These are phyloP conservation scores for Remorina albescens DNA, from an alignment of 2,797 vertebrate genomes.

Conservation along the genomic window DNA sequence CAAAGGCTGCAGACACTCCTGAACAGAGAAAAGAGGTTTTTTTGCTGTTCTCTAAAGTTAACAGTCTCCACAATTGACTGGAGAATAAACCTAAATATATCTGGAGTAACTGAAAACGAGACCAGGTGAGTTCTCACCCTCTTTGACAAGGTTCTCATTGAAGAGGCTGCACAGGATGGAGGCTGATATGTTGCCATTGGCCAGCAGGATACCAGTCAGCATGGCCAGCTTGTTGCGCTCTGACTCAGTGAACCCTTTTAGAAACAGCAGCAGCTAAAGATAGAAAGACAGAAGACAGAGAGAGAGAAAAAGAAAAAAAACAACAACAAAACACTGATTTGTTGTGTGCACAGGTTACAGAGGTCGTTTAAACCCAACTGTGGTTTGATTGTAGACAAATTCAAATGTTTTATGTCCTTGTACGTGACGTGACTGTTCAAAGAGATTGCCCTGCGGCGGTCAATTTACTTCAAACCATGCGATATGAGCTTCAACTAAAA, in stretches of 20 bases:
- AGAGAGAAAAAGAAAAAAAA: constrained; percentile 32
- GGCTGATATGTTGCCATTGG: constrained; percentile 94
- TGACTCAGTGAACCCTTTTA: constrained; percentile 97
- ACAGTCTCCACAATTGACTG: not conserved
- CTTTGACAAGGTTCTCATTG: constrained; percentile 98
- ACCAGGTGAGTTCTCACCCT: constrained; percentile 82
- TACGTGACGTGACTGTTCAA: not conserved
- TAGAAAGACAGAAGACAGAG: no score
- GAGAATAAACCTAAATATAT: not conserved
- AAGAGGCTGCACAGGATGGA: constrained; percentile 96
- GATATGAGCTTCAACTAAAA: not conserved
- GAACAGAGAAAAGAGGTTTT: not conserved
- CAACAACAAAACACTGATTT: not conserved
- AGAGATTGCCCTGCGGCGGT: not conserved
- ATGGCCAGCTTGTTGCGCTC: constrained; percentile 98
- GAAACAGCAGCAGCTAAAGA: constrained; percentile 95
- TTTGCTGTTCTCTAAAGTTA: not conserved
- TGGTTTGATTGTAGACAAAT: not conserved
- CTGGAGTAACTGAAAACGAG: no score
- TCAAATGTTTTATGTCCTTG: not conserved
- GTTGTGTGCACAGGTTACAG: not conserved
- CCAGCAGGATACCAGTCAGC: constrained; percentile 95
- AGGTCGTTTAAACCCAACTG: not conserved
- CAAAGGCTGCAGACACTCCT: constrained; percentile 97
- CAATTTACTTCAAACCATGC: not conserved